phyloP scores from a whole-genome alignment of 1,140 invertebrate species.

The Aradophagus sp. region DNA sequence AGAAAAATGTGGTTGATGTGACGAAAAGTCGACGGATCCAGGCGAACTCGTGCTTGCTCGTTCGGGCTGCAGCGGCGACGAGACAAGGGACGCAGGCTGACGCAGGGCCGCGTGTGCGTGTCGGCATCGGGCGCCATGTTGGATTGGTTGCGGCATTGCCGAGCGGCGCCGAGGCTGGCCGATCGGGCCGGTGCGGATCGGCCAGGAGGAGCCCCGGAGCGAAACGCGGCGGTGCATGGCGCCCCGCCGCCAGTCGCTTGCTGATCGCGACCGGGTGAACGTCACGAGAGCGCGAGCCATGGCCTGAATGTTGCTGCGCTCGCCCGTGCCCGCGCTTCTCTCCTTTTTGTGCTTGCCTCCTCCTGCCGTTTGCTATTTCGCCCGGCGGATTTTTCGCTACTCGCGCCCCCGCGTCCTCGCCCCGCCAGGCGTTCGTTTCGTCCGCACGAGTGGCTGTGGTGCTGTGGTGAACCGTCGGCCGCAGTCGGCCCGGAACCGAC shows the following conservation, averaged over 20 bases:
- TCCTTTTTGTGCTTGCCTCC: slow-evolving; percentile 46
- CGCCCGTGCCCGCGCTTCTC: slow-evolving; percentile 47
- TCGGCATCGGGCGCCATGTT: slow-evolving; percentile 24
- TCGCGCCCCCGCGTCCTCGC: no score
- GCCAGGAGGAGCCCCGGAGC: slow-evolving; percentile 8
- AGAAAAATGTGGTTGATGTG: no score
- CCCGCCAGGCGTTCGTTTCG: no score
- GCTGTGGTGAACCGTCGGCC: no score
- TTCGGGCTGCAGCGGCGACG: no score
- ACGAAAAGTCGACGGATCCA: no score
- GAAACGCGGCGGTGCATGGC: slow-evolving; percentile 21
- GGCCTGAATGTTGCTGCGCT: slow-evolving; percentile 56
- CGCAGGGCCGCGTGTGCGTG: slow-evolving; percentile 12
- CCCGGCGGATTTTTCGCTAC: slow-evolving; percentile 16
- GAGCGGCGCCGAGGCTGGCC: slow-evolving; percentile 29
- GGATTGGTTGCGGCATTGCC: slow-evolving; percentile 26
- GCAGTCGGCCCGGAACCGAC: no score
- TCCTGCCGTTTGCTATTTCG: no score
- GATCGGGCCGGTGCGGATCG: slow-evolving; percentile 30
- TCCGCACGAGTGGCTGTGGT: no score
- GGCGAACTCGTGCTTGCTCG: no score
- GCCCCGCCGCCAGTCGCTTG: slow-evolving; percentile 64
- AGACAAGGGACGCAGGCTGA: no score
- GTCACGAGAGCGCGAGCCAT: slow-evolving; percentile 60
- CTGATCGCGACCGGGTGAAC: slow-evolving; percentile 69